A percentile compares a stretch with the other conserved stretches of the same genome.
phyloP scores from a whole-genome alignment of 2,888 invertebrate genomes.

The Nemapogon koenigi region DNA sequence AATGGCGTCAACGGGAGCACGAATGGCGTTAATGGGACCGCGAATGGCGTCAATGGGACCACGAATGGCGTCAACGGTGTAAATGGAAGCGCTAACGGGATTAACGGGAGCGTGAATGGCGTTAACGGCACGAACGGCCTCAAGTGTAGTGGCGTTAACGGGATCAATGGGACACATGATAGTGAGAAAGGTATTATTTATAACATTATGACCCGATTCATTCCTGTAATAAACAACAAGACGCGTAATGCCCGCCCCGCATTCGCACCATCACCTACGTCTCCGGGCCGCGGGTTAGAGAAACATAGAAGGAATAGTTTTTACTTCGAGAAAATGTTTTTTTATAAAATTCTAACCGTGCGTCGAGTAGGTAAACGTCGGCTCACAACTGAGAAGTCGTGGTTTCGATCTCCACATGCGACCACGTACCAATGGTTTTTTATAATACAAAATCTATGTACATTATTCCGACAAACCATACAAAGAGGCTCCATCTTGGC shows the following conservation, averaged over 20 bases:
- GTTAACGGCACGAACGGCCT: conserved; percentile 18
- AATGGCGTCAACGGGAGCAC: conserved; percentile 12
- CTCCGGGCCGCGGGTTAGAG: too few species aligned
- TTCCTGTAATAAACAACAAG: background rate
- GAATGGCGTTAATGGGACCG: conserved; percentile 19
- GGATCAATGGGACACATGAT: conserved; percentile 35
- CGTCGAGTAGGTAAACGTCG: too few species aligned
- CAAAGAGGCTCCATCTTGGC: too few species aligned
- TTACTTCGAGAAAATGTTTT: too few species aligned
- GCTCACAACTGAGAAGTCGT: too few species aligned
- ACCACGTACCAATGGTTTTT: too few species aligned
- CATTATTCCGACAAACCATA: too few species aligned
- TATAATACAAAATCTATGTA: too few species aligned
- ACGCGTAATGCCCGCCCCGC: background rate
- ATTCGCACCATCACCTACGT: too few species aligned
- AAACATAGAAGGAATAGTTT: too few species aligned
- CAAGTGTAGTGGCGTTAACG: conserved; percentile 23
- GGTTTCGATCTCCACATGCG: too few species aligned
- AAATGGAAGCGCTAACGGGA: conserved; percentile 25
- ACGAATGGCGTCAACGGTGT: conserved; percentile 19
- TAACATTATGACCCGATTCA: conserved; percentile 7
- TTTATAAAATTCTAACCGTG: too few species aligned
- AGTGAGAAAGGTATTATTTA: conserved; percentile 34
- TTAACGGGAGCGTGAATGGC: conserved; percentile 17
- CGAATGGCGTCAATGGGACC: conserved; percentile 19